phyloP scores from a whole-genome alignment of 2,888 invertebrate genomes.

The Odontomyia ornata region DNA sequence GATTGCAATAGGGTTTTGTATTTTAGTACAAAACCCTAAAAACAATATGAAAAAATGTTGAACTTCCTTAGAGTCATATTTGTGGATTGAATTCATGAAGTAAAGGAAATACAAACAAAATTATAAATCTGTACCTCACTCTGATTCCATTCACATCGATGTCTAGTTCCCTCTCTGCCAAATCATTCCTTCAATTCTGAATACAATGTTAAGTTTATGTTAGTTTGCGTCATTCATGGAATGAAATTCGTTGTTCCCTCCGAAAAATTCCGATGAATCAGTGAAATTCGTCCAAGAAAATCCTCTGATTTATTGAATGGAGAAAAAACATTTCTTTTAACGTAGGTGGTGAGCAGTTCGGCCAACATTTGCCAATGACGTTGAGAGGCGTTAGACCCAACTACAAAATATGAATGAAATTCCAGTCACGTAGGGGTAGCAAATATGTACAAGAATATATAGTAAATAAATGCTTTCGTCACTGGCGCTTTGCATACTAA shows the following conservation, averaged over 20 bases:
- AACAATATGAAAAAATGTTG: no score
- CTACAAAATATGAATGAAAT: neutral
- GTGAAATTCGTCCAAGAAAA: neutral
- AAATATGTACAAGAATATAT: neutral
- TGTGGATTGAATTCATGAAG: no score
- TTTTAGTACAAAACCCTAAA: no score
- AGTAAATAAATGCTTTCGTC: neutral
- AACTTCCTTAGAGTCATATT: no score
- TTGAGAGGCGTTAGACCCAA: neutral
- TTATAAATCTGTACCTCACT: no score
- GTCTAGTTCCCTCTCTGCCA: no score
- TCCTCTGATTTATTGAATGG: slow-evolving; percentile 22
- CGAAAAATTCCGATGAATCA: neutral
- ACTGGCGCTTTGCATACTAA: neutral
- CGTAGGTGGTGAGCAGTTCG: neutral
- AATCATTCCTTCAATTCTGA: no score
- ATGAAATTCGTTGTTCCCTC: neutral
- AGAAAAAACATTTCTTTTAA: neutral
- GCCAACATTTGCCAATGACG: neutral
- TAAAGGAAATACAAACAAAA: no score
- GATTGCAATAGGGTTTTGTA: no score
- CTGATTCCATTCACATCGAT: no score
- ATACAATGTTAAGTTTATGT: neutral
- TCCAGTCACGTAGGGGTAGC: neutral
- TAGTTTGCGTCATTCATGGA: neutral